Conservation (phyloP, 2,888 invertebrate species). For the Aproaerema taeniolella region DNA sequence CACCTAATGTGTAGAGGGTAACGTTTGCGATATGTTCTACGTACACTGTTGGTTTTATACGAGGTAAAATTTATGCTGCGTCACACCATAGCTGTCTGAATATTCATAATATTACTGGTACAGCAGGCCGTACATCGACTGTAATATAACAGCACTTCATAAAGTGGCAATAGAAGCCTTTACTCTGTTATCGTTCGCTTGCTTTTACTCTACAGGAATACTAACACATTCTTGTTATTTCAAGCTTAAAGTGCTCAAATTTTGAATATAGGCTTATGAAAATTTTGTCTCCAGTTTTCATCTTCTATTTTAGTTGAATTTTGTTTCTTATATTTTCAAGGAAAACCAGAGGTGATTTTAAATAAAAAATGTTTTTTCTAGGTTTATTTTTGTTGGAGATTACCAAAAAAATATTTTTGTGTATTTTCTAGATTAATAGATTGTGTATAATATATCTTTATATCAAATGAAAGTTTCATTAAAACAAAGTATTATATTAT, state of each 20-base stretch:
- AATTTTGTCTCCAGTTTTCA: too few species aligned
- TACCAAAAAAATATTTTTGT: not conserved
- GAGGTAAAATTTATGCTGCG: conserved; percentile 47
- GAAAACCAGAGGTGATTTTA: not conserved
- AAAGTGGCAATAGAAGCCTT: too few species aligned
- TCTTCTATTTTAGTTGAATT: too few species aligned
- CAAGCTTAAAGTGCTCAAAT: conserved; percentile 9
- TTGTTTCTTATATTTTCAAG: too few species aligned
- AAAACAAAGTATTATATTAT: not conserved
- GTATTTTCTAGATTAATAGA: too few species aligned
- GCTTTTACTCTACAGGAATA: conserved; percentile 28
- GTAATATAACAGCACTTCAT: too few species aligned
- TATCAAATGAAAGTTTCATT: not conserved
- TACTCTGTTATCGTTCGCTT: too few species aligned
- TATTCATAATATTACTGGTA: conserved; percentile 48
- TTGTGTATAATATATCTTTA: not conserved
- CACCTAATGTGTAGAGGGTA: too few species aligned
- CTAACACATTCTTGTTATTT: conserved; percentile 15
- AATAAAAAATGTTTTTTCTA: not conserved
- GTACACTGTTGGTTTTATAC: conserved; percentile 29
- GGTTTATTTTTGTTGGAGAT: not conserved
- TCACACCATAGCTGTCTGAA: conserved; percentile 48
- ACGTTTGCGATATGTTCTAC: conserved; percentile 25
- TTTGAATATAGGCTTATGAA: not conserved
- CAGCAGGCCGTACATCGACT: too few species aligned